phyloP scores from a whole-genome alignment of 2,113 vertebrate genomes.

The Ictalurus furcatus region DNA sequence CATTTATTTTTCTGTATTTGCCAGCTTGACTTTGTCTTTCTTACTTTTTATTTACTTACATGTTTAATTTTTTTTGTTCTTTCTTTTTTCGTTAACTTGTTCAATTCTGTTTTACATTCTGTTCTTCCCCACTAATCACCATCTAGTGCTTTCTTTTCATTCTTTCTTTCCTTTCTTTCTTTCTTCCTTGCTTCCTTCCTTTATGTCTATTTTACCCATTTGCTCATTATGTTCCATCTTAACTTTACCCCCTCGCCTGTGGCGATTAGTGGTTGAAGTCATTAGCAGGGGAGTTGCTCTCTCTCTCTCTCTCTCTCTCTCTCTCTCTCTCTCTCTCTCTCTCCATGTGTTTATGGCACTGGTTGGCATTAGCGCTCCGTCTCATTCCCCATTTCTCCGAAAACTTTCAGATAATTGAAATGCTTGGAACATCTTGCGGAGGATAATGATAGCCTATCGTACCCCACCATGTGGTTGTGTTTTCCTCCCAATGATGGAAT shows the following conservation, averaged over 20 bases:
- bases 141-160: neutral
- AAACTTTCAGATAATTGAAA: slow-evolving; percentile 57
- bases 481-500: slow-evolving; percentile 44
- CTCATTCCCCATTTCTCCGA: slow-evolving; percentile 44
- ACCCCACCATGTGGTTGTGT: slow-evolving; percentile 54
- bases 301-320: neutral
- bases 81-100: neutral
- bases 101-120: neutral
- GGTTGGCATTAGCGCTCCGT: slow-evolving; percentile 49
- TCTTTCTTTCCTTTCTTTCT: neutral
- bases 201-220: neutral
- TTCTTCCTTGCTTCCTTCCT: slow-evolving; percentile 15
- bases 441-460: slow-evolving; percentile 57
- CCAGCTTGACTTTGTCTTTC: neutral
- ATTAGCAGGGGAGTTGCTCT: slow-evolving; percentile 45
- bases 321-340: neutral
- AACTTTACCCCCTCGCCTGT: slow-evolving; percentile 26
- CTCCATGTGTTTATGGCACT: slow-evolving; percentile 24
- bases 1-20: neutral
- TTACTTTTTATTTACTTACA: neutral
- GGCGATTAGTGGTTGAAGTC: slow-evolving; percentile 56
- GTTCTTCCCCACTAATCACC: neutral
- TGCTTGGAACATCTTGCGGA: slow-evolving; percentile 55
- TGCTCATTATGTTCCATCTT: neutral
- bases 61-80: neutral